A percentile compares a stretch with the other conserved stretches of the same genome.
phyloP scores from a whole-genome alignment of 2,888 invertebrate genomes.

The Phortica magna region DNA sequence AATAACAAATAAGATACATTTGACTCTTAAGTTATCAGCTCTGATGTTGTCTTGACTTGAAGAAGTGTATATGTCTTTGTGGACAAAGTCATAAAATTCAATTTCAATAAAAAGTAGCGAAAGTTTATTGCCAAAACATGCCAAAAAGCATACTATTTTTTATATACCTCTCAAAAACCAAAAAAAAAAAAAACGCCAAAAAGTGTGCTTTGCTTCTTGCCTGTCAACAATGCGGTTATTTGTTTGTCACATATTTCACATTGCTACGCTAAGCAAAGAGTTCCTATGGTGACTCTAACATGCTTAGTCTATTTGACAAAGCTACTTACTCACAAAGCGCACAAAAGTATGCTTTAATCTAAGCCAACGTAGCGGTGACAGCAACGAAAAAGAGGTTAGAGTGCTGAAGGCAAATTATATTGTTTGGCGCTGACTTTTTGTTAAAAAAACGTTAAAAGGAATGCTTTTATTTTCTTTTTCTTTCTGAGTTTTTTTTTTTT shows the following conservation, averaged over 20 bases:
- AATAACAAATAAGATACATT: too few relatives aligned
- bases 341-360: conserved; percentile 46
- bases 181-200: conserved; percentile 3
- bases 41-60: too few relatives aligned
- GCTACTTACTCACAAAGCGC: conserved; percentile 13
- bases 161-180: conserved; percentile 26
- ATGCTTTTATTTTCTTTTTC: too few relatives aligned
- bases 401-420: not conserved
- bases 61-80: too few relatives aligned
- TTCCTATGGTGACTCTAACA: not conserved
- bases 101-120: conserved; percentile 3
- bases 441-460: not conserved
- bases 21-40: too few relatives aligned
- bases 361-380: conserved; percentile 39
- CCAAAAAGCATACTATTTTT: conserved; percentile 48
- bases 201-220: not conserved
- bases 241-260: not conserved
- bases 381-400: conserved; percentile 24
- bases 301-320: not conserved
- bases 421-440: conserved; percentile 11
- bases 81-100: conserved; percentile 18
- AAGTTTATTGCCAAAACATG: conserved; percentile 1
- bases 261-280: not conserved
- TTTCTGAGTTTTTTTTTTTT: too few relatives aligned
- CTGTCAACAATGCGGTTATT: not conserved